These are phyloP conservation scores for Scelioninae gen. 1 DNA, from an alignment of 2,888 invertebrate genomes.

Conservation along the genomic window DNA sequence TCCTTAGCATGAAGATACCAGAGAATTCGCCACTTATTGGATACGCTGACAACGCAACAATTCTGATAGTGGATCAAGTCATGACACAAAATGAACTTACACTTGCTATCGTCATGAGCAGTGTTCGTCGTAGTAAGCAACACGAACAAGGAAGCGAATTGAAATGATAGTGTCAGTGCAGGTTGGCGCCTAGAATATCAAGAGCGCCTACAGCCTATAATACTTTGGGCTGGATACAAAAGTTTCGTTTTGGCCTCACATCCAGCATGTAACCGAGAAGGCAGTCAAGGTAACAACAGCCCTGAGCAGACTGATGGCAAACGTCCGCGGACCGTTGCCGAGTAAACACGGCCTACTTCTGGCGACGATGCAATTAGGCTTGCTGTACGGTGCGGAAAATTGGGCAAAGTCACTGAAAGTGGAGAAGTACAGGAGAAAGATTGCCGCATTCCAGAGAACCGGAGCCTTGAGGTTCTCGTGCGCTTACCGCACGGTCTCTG, in stretches of 20 bases:
- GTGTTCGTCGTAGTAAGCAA: background rate
- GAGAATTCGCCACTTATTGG: background rate
- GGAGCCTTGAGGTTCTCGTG: background rate
- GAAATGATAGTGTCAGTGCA: constrained; percentile 37
- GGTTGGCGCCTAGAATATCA: background rate
- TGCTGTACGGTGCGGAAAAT: constrained; percentile 40
- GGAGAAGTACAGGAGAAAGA: background rate
- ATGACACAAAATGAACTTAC: background rate
- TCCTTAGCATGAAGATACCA: background rate
- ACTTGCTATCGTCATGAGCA: background rate
- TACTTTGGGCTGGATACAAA: constrained; percentile 4
- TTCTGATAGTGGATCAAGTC: background rate
- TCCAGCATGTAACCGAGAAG: constrained; percentile 8
- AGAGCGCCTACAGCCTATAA: background rate
- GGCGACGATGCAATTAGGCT: constrained; percentile 35
- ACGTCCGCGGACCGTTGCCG: too few relatives aligned
- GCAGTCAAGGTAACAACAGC: constrained; percentile 5
- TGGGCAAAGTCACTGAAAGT: constrained; percentile 34
- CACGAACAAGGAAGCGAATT: constrained; percentile 43
- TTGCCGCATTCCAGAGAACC: background rate
- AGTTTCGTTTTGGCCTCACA: constrained; percentile 10
- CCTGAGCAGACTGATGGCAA: too few relatives aligned
- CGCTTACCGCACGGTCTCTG: constrained; percentile 20
- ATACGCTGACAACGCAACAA: background rate
- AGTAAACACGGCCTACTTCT: too few relatives aligned